Evolutionary conservation across 2,113 vertebrate genomes (phyloP), one percentile per base, ranked within the genome.

Genomic region (Serilophus lunatus): DNA sequence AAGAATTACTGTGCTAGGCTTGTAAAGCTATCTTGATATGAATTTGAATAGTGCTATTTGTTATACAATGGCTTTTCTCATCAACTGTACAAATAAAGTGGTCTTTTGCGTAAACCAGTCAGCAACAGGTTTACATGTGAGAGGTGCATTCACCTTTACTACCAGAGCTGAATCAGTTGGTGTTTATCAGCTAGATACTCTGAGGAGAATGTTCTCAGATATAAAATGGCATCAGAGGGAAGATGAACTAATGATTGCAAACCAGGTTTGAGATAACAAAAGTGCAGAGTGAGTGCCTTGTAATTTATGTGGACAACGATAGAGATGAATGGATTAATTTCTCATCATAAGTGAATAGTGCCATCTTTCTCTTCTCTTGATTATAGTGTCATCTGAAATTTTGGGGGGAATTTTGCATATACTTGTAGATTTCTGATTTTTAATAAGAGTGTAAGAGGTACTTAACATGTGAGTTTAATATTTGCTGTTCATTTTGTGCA

Each of bases 61-160:
- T 94, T 87, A 77, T 40, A 54, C 72, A 65, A 24, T 25, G 36
- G 29, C 40, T 95, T 92, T 95, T 89, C 86, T 92, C 84, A 94
- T 92, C 79, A 75, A 38, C 84, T 92, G 40, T 82, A 19, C 72
- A 92, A 94, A 92, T 84, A 90, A 84, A 93, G 29, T 33, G 38
- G 70, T 84, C 84, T 88, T 93, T 82, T 92, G 83, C 68, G 61
- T 78, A 95, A 86, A 96, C 95, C 78, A 93, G 64, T 40, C 65
- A 29, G 82, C 45, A 78, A 88, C 93, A n/a, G n/a, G n/a, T n/a
- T n/a, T 95, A 91, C 95, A 96, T 96, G 91, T 85, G 80, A 64
- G 69, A 86, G 68, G 60, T 82, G 49, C 31, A 24, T 95, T 97
- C 92, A 93, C 92, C 92, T 97, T 96, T 88, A 45, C 51, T 91